These are phyloP conservation scores for Probosciger aterrimus DNA, from an alignment of 2,113 vertebrate genomes.

Conservation along the genomic window DNA sequence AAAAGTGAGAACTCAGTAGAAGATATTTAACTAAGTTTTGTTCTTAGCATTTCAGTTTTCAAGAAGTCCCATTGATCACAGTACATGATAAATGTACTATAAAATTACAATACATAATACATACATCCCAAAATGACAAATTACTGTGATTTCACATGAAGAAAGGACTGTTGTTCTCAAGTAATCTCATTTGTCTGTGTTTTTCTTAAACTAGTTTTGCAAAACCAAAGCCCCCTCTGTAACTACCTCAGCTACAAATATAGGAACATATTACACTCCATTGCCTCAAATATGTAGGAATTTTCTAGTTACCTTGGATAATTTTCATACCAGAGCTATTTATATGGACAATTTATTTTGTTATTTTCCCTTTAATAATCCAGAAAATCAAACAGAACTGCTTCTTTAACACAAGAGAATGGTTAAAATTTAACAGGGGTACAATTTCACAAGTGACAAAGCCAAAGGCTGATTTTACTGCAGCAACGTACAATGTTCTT, in stretches of 20 bases:
- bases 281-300: neutral
- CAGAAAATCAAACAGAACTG: neutral
- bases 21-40: neutral
- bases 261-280: neutral
- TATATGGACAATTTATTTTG: neutral
- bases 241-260: neutral
- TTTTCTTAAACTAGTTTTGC: neutral
- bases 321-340: neutral
- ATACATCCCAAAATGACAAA: neutral
- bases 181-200: neutral
- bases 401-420: neutral
- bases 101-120: neutral
- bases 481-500: neutral
- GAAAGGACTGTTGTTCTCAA: neutral
- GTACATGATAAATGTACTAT: neutral
- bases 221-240: neutral
- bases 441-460: neutral
- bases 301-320: neutral
- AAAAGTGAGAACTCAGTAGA: neutral
- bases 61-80: neutral
- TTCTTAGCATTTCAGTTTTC: neutral
- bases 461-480: neutral
- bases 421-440: neutral
- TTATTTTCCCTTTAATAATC: constrained; percentile 1
- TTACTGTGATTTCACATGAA: neutral